Percentiles rank a stretch among this genome's conserved stretches.
Evolutionary conservation across 1,140 invertebrate genomes (phyloP).

Genomic region (Leptopilina boulardi): DNA sequence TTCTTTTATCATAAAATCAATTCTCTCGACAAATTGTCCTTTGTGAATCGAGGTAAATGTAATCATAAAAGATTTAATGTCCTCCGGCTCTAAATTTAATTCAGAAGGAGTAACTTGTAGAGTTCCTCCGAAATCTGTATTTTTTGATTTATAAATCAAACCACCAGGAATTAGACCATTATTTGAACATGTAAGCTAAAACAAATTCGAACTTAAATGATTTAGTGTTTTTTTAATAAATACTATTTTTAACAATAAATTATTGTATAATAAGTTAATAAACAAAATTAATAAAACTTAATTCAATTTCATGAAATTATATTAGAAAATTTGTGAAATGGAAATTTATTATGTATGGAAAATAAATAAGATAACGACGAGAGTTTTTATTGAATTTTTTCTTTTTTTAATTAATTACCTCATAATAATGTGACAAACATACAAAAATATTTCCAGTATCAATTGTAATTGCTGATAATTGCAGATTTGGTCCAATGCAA

Average conservation of each 20-base stretch:
- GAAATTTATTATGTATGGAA: background rate
- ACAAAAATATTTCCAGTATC: slow-evolving; percentile 61
- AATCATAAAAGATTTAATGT: slow-evolving; percentile 61
- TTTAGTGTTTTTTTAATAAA: no score
- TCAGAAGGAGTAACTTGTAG: slow-evolving; percentile 54
- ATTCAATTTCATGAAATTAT: no score
- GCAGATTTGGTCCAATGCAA: slow-evolving; percentile 65
- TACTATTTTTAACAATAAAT: no score
- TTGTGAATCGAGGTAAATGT: slow-evolving; percentile 59
- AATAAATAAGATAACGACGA: background rate
- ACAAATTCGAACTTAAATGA: no score
- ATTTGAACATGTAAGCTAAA: slow-evolving; percentile 62
- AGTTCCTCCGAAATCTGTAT: slow-evolving; percentile 57
- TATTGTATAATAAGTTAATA: no score
- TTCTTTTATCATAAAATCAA: slow-evolving; percentile 66
- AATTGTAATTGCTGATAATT: slow-evolving; percentile 63
- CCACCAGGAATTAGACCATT: slow-evolving; percentile 62
- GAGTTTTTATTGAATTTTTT: no score
- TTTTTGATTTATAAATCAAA: slow-evolving; percentile 51
- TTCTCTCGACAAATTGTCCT: slow-evolving; percentile 64
- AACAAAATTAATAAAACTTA: no score
- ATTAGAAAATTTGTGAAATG: no score
- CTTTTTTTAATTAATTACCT: slow-evolving; percentile 53
- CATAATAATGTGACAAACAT: slow-evolving; percentile 63
- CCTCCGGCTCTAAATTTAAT: slow-evolving; percentile 50